Conservation (phyloP, 1,140 invertebrate genomes). For the Mactra quadrangularis region DNA sequence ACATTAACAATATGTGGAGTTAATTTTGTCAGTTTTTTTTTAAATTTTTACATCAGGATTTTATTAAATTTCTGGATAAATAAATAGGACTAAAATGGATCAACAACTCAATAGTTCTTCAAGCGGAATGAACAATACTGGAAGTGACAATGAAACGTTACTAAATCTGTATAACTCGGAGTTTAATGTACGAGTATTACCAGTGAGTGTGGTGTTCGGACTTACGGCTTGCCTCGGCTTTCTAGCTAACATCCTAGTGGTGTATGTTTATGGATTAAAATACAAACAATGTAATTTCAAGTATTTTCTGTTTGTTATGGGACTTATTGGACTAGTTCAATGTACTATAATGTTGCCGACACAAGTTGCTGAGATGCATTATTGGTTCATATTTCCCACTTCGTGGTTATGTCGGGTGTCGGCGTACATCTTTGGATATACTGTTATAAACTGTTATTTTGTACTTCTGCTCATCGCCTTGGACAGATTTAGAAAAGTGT, state of each 20-base stretch:
- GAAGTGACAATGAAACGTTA: too few species aligned
- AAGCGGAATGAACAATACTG: too few species aligned
- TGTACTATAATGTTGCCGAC: slow-evolving; percentile 57
- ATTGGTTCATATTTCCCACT: slow-evolving; percentile 53
- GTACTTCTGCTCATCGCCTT: slow-evolving; percentile 39
- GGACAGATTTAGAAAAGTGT: slow-evolving; percentile 55
- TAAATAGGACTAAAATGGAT: too few species aligned
- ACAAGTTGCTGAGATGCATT: slow-evolving; percentile 57
- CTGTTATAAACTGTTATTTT: slow-evolving; percentile 46
- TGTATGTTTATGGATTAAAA: slow-evolving; percentile 49
- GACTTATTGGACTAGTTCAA: slow-evolving; percentile 44
- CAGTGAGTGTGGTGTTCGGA: slow-evolving; percentile 53
- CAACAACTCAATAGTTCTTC: too few species aligned
- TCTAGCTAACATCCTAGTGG: slow-evolving; percentile 41
- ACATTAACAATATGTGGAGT: too few species aligned
- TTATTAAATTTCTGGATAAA: too few species aligned
- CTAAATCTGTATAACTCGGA: slow-evolving; percentile 30
- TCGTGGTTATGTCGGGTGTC: slow-evolving; percentile 58
- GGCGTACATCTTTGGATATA: slow-evolving; percentile 52
- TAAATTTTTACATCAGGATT: too few species aligned
- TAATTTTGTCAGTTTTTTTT: too few species aligned
- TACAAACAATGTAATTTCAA: slow-evolving; percentile 61
- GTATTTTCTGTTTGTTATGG: slow-evolving; percentile 52
- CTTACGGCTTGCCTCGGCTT: slow-evolving; percentile 44
- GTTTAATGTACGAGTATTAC: slow-evolving; percentile 29